phyloP scores from a whole-genome alignment of 2,888 invertebrate genomes.

The Cheilosia vulpina region DNA sequence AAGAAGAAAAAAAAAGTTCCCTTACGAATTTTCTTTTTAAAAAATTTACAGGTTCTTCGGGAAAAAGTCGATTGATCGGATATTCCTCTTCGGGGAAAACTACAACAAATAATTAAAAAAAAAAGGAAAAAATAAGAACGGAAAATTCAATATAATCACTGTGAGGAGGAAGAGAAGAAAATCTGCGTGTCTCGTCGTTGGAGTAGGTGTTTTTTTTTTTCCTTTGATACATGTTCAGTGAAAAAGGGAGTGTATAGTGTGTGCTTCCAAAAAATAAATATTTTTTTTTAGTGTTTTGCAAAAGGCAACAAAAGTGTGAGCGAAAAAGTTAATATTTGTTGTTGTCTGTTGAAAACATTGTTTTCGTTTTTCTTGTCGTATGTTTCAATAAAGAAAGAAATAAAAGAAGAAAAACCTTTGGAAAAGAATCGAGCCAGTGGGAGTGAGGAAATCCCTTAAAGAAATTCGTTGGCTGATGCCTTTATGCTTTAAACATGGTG shows the following conservation, averaged over 20 bases:
- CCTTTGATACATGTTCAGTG: conserved; percentile 54
- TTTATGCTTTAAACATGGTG: conserved; percentile 93
- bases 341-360: conserved; percentile 15
- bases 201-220: conserved; percentile 37
- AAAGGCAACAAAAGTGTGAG: conserved; percentile 56
- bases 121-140: conserved; percentile 36
- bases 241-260: conserved; percentile 73
- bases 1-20: conserved; percentile 45
- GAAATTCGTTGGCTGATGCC: conserved; percentile 84
- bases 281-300: conserved; percentile 46
- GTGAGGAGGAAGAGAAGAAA: conserved; percentile 55
- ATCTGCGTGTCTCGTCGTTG: conserved; percentile 68
- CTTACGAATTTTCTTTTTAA: conserved; percentile 28
- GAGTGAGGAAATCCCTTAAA: conserved; percentile 56
- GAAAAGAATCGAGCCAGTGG: conserved; percentile 2
- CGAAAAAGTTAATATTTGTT: conserved; percentile 12
- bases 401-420: conserved; percentile 1
- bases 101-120: conserved; percentile 35
- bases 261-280: conserved; percentile 34
- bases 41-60: conserved; percentile 64
- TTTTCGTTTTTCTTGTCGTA: conserved; percentile 15
- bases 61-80: conserved; percentile 18
- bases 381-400: neutral
- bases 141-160: conserved; percentile 55
- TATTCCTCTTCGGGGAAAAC: conserved; percentile 15